Percentiles rank a stretch among this genome's conserved stretches.
Evolutionary conservation across 2,888 invertebrate genomes (phyloP).

Genomic region (Morpho achilles): DNA sequence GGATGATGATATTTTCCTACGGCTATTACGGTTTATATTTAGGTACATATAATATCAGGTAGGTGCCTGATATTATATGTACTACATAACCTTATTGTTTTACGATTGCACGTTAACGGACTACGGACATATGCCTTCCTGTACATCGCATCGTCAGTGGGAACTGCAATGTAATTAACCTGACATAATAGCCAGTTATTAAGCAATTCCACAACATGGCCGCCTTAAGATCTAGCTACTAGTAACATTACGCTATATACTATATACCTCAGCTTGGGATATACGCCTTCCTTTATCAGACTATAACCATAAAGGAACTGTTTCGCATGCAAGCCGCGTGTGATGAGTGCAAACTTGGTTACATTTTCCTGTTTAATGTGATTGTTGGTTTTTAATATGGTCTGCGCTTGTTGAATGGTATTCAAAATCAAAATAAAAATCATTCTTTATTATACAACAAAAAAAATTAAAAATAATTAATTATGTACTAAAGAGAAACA

Average conservation of each 20-base stretch:
- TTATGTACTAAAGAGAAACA: too few species aligned
- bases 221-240: conserved; percentile 37
- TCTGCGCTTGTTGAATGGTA: not conserved
- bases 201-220: conserved; percentile 59
- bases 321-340: conserved; percentile 38
- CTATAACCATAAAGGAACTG: conserved; percentile 34
- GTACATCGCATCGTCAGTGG: conserved; percentile 30
- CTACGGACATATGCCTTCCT: conserved; percentile 13
- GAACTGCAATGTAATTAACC: conserved; percentile 58
- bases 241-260: conserved; percentile 16
- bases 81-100: conserved; percentile 10
- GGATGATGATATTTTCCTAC: too few species aligned
- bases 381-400: conserved; percentile 14
- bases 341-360: conserved; percentile 33
- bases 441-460: too few species aligned
- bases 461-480: too few species aligned
- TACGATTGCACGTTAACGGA: conserved; percentile 2
- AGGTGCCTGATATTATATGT: too few species aligned
- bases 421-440: too few species aligned
- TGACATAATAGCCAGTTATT: conserved; percentile 66
- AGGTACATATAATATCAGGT: not conserved
- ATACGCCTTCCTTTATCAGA: conserved; percentile 30
- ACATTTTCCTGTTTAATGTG: conserved; percentile 31
- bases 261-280: conserved; percentile 14
- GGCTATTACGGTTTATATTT: not conserved